Conservation (phyloP, 1,140 invertebrate species). For the Notospermus geniculatus region DNA sequence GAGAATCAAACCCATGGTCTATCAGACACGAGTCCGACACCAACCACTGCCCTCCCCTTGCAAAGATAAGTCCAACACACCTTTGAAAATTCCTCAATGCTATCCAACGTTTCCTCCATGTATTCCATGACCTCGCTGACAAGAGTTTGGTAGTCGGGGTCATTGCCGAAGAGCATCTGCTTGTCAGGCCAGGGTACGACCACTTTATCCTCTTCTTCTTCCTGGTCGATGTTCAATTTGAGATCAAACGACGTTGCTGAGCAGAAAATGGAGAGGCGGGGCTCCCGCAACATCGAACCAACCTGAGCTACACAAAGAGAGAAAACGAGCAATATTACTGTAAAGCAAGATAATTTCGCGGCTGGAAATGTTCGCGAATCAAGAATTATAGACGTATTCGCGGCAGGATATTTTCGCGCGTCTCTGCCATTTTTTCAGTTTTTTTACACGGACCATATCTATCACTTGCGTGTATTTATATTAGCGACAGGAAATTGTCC, state of each 20-base stretch:
- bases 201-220: constrained; percentile 36
- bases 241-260: constrained; percentile 47
- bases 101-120: constrained; percentile 2
- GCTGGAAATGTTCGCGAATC: too few relatives aligned
- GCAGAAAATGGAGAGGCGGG: constrained; percentile 48
- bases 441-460: too few relatives aligned
- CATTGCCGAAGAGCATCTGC: constrained; percentile 47
- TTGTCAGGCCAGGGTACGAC: constrained; percentile 48
- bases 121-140: constrained; percentile 2
- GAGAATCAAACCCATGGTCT: too few relatives aligned
- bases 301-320: constrained; percentile 44
- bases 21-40: too few relatives aligned
- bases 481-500: too few relatives aligned
- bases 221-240: constrained; percentile 47
- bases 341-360: too few relatives aligned
- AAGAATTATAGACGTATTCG: too few relatives aligned
- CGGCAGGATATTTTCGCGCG: too few relatives aligned
- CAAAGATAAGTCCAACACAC: background rate
- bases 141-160: constrained; percentile 42
- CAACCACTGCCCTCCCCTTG: too few relatives aligned
- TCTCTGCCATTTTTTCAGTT: too few relatives aligned
- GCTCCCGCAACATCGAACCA: constrained; percentile 46
- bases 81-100: background rate
- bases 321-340: background rate
- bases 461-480: too few relatives aligned